Evolutionary conservation across 2,113 vertebrate species (phyloP).

Genomic region (Sapajus apella): DNA sequence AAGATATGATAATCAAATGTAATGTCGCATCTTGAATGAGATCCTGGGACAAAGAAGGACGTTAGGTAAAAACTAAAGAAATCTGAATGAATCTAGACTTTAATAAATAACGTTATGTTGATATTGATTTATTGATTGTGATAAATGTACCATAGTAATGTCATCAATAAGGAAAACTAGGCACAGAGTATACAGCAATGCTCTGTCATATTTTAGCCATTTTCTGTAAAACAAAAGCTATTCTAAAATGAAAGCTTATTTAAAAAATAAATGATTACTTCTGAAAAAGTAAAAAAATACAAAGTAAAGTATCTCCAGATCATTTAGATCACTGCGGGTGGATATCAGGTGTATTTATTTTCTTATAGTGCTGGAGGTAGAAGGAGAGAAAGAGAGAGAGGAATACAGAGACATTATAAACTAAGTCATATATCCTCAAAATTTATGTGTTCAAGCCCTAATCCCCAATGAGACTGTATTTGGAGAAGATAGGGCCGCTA

Average conservation of each 20-base stretch:
- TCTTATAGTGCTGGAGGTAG: not conserved
- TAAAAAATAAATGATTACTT: not conserved
- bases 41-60: not conserved
- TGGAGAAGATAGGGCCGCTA: not conserved
- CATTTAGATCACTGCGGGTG: not conserved
- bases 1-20: no score
- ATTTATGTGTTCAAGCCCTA: not conserved
- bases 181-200: not conserved
- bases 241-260: not conserved
- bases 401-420: not conserved
- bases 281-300: not conserved
- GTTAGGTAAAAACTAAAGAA: not conserved
- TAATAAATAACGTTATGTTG: not conserved
- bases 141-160: not conserved
- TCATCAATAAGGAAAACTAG: not conserved
- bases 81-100: not conserved
- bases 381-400: not conserved
- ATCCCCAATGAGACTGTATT: not conserved
- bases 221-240: constrained; percentile 1
- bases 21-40: not conserved
- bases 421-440: not conserved
- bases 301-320: not conserved
- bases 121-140: not conserved
- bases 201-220: not conserved
- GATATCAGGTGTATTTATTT: not conserved